Conservation (phyloP, 2,113 vertebrate species). For the Rhabdomys dilectus region DNA sequence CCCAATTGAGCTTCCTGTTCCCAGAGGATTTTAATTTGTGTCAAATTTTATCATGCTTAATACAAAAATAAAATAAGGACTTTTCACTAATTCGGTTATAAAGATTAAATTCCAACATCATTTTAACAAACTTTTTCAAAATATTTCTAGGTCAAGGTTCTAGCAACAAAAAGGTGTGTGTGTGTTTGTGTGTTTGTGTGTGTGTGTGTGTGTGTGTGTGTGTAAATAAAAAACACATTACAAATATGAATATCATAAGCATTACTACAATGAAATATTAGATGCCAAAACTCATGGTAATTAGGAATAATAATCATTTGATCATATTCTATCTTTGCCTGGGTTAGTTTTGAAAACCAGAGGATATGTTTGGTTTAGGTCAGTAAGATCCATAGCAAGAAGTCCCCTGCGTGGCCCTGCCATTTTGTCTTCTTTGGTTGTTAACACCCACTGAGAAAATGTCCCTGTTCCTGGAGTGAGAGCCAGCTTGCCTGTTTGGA, state of each 20-base stretch:
- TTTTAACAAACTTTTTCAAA: constrained; percentile 11
- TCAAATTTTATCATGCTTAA: not conserved
- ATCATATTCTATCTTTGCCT: not conserved
- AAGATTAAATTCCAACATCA: not conserved
- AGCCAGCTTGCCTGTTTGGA: not conserved
- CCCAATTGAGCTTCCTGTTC: not conserved
- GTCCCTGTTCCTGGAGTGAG: not conserved
- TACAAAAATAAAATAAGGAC: not conserved
- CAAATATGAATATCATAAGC: not conserved
- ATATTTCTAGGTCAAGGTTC: not conserved
- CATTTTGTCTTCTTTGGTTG: not conserved
- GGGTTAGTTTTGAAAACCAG: constrained; percentile 29
- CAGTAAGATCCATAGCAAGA: not conserved
- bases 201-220: not conserved
- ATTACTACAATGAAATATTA: constrained; percentile 16
- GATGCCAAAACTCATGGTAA: not conserved
- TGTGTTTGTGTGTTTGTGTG: not conserved
- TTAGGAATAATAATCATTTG: not conserved
- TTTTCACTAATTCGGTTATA: not conserved
- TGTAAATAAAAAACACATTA: not conserved
- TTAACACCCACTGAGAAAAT: not conserved
- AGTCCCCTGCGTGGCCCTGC: not conserved
- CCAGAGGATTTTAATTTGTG: not conserved
- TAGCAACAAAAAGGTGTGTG: not conserved
- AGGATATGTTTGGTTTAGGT: not conserved